Evolutionary conservation across 2,797 vertebrate species (phyloP).

Genomic region (Paramormyrops hopkinsi): DNA sequence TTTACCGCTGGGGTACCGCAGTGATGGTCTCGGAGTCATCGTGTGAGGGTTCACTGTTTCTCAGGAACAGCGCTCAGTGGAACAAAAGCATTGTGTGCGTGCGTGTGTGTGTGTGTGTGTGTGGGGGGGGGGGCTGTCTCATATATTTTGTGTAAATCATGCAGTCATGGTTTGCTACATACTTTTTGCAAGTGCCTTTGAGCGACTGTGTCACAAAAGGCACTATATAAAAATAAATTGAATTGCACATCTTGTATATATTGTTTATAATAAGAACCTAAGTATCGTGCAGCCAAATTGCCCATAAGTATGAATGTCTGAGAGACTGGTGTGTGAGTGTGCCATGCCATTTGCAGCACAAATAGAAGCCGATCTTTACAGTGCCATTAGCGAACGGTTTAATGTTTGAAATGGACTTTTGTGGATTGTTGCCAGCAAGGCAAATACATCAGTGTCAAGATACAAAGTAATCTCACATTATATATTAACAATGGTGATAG

Average conservation of each 20-base stretch:
- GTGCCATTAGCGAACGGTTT: background rate
- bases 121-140: background rate
- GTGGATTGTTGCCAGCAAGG: background rate
- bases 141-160: background rate
- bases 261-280: background rate
- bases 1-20: background rate
- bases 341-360: background rate
- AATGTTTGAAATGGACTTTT: background rate
- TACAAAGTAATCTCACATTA: background rate
- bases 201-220: background rate
- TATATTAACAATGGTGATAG: background rate
- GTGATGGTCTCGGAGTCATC: background rate
- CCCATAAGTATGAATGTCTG: background rate
- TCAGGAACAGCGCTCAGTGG: background rate
- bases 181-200: background rate
- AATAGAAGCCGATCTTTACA: background rate
- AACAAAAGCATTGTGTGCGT: conserved; percentile 14
- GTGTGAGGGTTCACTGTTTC: conserved; percentile 3
- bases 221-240: background rate
- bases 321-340: background rate
- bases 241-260: background rate
- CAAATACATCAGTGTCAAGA: background rate
- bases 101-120: background rate
- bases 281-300: background rate
- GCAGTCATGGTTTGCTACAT: background rate